Evolutionary conservation across 2,888 invertebrate species (phyloP).

Genomic region (Unio delphinus): DNA sequence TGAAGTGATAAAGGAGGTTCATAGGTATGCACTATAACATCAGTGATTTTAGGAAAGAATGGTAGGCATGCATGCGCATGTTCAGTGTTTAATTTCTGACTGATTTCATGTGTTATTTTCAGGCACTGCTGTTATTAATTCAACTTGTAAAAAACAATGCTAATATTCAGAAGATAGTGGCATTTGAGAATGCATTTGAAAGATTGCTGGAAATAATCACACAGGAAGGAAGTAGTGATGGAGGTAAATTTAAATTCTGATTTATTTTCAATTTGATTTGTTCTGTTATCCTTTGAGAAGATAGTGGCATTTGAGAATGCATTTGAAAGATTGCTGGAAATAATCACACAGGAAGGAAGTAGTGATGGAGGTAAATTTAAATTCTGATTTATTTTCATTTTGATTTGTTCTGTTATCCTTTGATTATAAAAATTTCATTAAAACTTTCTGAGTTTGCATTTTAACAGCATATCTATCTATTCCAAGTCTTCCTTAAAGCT

Average conservation of each 20-base stretch:
- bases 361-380: conserved; percentile 84
- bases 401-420: neutral
- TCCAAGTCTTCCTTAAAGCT: no score
- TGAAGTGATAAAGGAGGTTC: no score
- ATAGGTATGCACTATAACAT: no score
- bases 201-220: conserved; percentile 92
- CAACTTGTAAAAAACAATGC: conserved; percentile 95
- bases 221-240: conserved; percentile 93
- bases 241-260: conserved; percentile 75
- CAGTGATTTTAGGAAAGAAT: no score
- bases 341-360: conserved; percentile 91
- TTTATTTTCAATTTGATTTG: neutral
- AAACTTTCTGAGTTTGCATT: no score
- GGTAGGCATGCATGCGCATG: no score
- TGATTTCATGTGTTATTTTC: conserved; percentile 33
- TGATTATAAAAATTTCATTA: no score
- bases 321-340: conserved; percentile 94
- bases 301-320: conserved; percentile 99
- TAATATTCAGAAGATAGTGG: conserved; percentile 98
- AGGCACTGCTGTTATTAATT: conserved; percentile 88
- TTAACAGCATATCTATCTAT: no score
- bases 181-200: conserved; percentile 99
- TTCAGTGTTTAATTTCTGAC: no score
- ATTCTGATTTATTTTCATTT: conserved; percentile 2
- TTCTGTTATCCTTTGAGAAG: conserved; percentile 84